These are phyloP conservation scores for Ptiloglossa arizonensis DNA, from an alignment of 1,140 invertebrate species.

Conservation along the genomic window DNA sequence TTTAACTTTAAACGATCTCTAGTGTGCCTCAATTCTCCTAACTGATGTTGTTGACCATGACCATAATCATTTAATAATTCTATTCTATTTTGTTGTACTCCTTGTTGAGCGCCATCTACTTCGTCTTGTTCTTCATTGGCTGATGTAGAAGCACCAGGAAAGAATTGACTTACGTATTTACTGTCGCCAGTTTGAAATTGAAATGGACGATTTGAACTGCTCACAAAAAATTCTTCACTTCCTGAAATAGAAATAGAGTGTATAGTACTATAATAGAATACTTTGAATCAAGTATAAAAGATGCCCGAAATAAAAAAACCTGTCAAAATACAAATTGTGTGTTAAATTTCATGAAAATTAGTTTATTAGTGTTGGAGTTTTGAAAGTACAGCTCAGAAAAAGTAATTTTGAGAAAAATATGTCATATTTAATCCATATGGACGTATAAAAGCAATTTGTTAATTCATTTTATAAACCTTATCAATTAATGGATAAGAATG, in stretches of 20 bases:
- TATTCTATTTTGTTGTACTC: constrained; percentile 53
- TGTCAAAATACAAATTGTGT: no score
- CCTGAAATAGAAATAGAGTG: constrained; percentile 58
- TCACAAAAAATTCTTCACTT: constrained; percentile 88
- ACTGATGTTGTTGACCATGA: constrained; percentile 70
- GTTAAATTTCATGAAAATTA: no score
- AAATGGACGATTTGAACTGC: constrained; percentile 87
- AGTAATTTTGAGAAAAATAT: no score
- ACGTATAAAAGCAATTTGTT: no score
- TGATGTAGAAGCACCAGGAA: constrained; percentile 82
- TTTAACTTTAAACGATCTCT: constrained; percentile 88
- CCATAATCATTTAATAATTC: constrained; percentile 64
- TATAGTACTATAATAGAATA: background rate
- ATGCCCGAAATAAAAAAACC: no score
- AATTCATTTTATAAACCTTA: no score
- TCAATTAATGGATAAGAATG: no score
- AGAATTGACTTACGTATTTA: constrained; percentile 87
- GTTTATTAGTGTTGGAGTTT: no score
- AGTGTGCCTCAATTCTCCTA: constrained; percentile 89
- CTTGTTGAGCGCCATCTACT: constrained; percentile 54
- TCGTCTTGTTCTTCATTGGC: constrained; percentile 61
- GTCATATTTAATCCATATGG: no score
- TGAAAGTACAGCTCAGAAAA: no score
- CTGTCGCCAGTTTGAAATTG: constrained; percentile 83
- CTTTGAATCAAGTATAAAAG: no score